Conservation (phyloP, 2,888 invertebrate genomes). For the Xylota sylvarum region DNA sequence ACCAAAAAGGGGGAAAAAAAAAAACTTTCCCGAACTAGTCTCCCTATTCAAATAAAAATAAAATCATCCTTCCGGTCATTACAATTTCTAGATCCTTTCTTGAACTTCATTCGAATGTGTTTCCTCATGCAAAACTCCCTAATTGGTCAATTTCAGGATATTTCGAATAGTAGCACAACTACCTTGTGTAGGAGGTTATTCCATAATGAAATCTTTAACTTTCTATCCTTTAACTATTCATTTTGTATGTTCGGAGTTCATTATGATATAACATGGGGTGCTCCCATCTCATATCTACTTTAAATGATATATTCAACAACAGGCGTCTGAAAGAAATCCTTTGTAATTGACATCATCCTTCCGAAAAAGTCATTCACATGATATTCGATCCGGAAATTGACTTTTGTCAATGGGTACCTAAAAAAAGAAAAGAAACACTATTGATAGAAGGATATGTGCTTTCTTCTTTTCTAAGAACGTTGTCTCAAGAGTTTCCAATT, state of each 20-base stretch:
- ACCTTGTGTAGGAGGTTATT: background rate
- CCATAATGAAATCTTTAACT: no score
- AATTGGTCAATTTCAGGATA: conserved; percentile 20
- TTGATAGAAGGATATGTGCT: conserved; percentile 6
- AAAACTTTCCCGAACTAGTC: background rate
- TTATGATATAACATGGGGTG: background rate
- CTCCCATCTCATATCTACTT: background rate
- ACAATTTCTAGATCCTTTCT: background rate
- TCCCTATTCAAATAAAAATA: background rate
- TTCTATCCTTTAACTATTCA: conserved; percentile 4
- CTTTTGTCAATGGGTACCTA: conserved; percentile 36
- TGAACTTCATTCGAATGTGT: background rate
- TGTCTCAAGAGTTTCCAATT: conserved; percentile 47
- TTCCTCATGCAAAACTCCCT: conserved; percentile 1
- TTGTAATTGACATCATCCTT: conserved; percentile 37
- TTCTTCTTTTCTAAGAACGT: background rate
- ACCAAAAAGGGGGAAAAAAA: background rate
- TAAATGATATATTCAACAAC: background rate
- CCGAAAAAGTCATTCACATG: conserved; percentile 43
- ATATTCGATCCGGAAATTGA: conserved; percentile 56
- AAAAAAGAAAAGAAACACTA: background rate
- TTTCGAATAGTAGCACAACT: background rate
- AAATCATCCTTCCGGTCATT: background rate
- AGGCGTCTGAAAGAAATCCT: background rate
- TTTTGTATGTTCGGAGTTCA: background rate